Evolutionary conservation across 2,888 invertebrate genomes (phyloP).

Genomic region (Phortica okadai): DNA sequence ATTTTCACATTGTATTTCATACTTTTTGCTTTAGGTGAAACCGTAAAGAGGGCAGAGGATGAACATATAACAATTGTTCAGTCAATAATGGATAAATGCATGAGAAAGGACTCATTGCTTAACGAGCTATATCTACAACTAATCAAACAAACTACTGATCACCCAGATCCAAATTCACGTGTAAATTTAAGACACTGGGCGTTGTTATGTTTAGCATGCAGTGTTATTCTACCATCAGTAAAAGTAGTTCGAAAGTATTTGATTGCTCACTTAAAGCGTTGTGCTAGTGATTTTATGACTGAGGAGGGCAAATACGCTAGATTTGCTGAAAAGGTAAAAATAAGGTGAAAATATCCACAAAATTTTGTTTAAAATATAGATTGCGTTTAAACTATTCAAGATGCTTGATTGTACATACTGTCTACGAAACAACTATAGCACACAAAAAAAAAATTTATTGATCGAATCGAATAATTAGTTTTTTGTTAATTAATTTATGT

Average conservation of each 20-base stretch:
- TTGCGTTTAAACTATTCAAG: no score
- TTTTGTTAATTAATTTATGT: no score
- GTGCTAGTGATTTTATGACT: conserved; percentile 90
- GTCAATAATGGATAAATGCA: conserved; percentile 91
- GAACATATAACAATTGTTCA: conserved; percentile 94
- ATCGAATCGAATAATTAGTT: no score
- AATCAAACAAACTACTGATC: conserved; percentile 95
- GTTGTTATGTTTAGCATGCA: conserved; percentile 86
- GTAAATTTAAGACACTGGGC: conserved; percentile 96
- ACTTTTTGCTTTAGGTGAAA: conserved; percentile 77
- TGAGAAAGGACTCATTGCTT: conserved; percentile 91
- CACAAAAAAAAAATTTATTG: no score
- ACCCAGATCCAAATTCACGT: conserved; percentile 91
- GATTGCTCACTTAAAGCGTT: conserved; percentile 91
- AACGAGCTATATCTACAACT: conserved; percentile 94
- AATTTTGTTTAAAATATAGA: no score
- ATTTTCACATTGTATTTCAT: no score
- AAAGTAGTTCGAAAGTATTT: conserved; percentile 91
- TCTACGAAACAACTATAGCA: no score
- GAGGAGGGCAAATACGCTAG: conserved; percentile 97
- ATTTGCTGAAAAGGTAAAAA: conserved; percentile 88
- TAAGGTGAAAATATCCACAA: no score
- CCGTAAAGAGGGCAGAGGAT: conserved; percentile 85
- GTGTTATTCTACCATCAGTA: conserved; percentile 90
- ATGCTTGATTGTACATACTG: no score